Evolutionary conservation across 2,888 invertebrate species (phyloP).

Genomic region (Sphinx pinastri): DNA sequence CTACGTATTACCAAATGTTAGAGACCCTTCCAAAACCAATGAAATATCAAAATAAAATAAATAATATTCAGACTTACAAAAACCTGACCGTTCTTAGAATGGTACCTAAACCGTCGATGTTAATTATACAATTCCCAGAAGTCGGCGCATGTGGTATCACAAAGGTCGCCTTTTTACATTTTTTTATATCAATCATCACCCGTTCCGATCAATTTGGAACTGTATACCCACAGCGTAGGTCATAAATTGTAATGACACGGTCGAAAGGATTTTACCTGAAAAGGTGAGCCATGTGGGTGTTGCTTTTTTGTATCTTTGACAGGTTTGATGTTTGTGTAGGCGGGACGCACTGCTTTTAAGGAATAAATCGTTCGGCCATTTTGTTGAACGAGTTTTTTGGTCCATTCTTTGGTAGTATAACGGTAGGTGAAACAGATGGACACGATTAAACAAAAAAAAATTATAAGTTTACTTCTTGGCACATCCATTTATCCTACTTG

Average conservation of each 20-base stretch:
- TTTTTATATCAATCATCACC: constrained; percentile 36
- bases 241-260: neutral
- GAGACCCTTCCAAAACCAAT: neutral
- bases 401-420: neutral
- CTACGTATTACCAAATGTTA: neutral
- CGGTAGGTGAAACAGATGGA: neutral
- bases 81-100: constrained; percentile 32
- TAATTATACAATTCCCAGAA: constrained; percentile 62
- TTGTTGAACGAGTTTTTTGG: neutral
- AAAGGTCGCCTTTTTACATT: constrained; percentile 56
- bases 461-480: no score
- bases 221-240: neutral
- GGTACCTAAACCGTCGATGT: constrained; percentile 18
- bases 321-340: constrained; percentile 19
- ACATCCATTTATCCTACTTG: no score
- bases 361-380: constrained; percentile 5
- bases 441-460: no score
- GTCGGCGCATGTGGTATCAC: constrained; percentile 57
- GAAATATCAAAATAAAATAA: constrained; percentile 1
- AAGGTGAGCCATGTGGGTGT: constrained; percentile 33
- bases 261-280: constrained; percentile 4
- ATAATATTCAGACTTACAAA: constrained; percentile 19
- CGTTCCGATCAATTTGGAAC: neutral
- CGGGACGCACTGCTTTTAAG: constrained; percentile 13
- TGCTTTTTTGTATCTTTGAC: constrained; percentile 25